Conservation (phyloP, 2,888 invertebrate species). For the Ctenicera cuprea region DNA sequence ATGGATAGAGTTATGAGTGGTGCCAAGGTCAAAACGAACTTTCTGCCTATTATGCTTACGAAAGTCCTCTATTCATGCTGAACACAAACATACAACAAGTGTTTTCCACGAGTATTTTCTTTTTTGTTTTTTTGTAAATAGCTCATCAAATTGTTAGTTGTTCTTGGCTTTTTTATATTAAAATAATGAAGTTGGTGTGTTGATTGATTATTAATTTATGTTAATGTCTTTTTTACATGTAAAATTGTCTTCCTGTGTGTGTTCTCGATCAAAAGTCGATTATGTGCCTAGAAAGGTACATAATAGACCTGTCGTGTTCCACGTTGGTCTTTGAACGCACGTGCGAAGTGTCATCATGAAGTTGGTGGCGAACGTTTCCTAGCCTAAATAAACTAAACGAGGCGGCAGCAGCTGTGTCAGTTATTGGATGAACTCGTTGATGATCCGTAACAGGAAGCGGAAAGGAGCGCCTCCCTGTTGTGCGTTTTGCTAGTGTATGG, state of each 20-base stretch:
- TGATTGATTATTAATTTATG: no score
- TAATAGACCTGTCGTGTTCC: constrained; percentile 14
- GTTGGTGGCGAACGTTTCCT: constrained; percentile 39
- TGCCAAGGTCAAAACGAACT: no score
- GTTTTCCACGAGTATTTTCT: no score
- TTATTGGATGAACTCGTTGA: constrained; percentile 54
- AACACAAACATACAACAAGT: no score
- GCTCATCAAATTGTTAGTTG: no score
- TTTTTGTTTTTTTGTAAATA: no score
- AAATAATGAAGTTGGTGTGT: no score
- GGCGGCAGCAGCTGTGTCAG: constrained; percentile 40
- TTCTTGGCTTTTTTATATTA: no score
- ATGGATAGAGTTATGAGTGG: no score
- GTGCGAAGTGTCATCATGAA: constrained; percentile 34
- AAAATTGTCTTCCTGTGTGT: not conserved
- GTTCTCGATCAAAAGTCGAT: constrained; percentile 13
- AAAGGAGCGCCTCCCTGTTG: constrained; percentile 55
- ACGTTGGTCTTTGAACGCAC: constrained; percentile 24
- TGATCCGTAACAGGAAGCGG: constrained; percentile 57
- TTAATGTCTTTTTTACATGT: not conserved
- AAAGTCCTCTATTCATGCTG: no score
- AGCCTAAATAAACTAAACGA: constrained; percentile 49
- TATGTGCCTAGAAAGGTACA: constrained; percentile 4
- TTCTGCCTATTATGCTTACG: no score
- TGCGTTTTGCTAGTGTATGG: constrained; percentile 47